Conservation (phyloP, 37 sponge, comb jelly and placozoan species). For the Geodia barretti region DNA sequence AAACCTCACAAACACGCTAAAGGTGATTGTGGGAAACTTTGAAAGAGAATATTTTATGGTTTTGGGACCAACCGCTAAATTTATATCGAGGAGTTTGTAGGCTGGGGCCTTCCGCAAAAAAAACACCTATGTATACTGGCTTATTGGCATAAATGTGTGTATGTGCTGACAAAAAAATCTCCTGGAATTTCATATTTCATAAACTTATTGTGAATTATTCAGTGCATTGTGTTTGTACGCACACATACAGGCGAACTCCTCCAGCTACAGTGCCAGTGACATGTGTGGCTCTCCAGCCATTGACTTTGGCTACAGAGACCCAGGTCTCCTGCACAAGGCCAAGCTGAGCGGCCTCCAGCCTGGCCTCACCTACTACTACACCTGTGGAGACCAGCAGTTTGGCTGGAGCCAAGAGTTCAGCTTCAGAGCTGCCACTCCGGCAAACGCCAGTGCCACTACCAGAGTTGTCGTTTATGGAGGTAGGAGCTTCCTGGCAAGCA, state of each 20-base stretch:
- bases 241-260: conserved; percentile 23
- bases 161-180: too few relatives aligned
- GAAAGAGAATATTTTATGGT: too few relatives aligned
- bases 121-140: too few relatives aligned
- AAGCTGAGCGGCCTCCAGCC: conserved; percentile 44
- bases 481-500: not conserved
- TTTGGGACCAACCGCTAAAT: too few relatives aligned
- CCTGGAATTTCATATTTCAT: too few relatives aligned
- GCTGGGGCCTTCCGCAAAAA: too few relatives aligned
- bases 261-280: conserved; percentile 63
- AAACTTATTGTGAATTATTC: too few relatives aligned
- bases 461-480: conserved; percentile 54
- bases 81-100: too few relatives aligned
- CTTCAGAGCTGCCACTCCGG: conserved; percentile 22
- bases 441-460: conserved; percentile 12
- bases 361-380: conserved; percentile 44
- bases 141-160: too few relatives aligned
- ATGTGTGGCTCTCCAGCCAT: conserved; percentile 77
- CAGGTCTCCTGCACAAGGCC: conserved; percentile 51
- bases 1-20: not conserved
- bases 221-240: too few relatives aligned
- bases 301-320: conserved; percentile 56
- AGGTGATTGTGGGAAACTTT: too few relatives aligned
- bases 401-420: conserved; percentile 35
- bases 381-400: conserved; percentile 33